phyloP scores from a whole-genome alignment of 2,113 vertebrate genomes.

The Montifringilla adamsi region DNA sequence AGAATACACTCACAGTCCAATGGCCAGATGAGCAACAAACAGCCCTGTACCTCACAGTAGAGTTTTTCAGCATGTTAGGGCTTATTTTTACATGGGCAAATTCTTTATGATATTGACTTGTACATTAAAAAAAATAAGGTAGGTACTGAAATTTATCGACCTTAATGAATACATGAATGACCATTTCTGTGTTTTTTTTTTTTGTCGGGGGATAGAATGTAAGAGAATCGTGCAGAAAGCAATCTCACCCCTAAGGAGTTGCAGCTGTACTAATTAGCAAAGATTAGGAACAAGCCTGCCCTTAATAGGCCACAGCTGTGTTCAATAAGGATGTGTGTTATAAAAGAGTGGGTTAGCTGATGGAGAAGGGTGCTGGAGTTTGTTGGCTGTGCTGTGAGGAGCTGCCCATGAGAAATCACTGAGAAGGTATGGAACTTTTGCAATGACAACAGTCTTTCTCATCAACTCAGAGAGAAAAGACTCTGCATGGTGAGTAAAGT shows the following conservation, averaged over 20 bases:
- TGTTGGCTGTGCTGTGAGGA: no score
- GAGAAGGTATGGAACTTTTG: no score
- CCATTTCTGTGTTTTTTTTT: background rate
- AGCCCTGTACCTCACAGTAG: background rate
- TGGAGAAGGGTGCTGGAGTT: no score
- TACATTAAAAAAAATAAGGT: background rate
- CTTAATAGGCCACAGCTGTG: no score
- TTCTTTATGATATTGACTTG: background rate
- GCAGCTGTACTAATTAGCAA: no score
- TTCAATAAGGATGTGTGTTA: no score
- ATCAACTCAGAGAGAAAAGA: background rate
- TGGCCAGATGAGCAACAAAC: background rate
- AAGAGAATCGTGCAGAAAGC: no score
- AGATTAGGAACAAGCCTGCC: no score
- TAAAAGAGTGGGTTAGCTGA: no score
- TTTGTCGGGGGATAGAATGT: no score
- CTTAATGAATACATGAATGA: background rate
- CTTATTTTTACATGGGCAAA: background rate
- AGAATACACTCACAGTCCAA: background rate
- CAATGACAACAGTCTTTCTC: background rate
- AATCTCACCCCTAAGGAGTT: no score
- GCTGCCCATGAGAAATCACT: no score
- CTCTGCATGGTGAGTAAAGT: background rate
- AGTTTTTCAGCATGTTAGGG: background rate
- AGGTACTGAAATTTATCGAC: background rate